Evolutionary conservation across 2,888 invertebrate genomes (phyloP), one percentile per base, ranked within the genome.

Genomic region (Pristionchus fissidentatus): DNA sequence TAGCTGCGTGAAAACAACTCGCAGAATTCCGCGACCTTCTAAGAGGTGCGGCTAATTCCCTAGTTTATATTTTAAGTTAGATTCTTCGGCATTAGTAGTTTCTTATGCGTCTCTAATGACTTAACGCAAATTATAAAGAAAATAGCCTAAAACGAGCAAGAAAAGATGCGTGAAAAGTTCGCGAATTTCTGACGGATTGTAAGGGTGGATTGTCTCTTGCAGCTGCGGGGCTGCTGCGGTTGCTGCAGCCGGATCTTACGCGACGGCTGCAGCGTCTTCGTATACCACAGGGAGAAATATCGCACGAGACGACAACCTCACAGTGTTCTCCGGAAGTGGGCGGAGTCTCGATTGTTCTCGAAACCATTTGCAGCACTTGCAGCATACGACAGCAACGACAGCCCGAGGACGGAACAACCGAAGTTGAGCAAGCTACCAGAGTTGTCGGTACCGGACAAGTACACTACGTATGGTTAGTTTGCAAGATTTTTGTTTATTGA

Each of bases 381-480:
- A 77, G 75, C 49, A 22, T 77, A 77, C 35, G 22, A 22, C 5
- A 22, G 22, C 35, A 49, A 77, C 32, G 75, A 77, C 49, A 77
- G 49, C 15, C 1, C 1, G 8, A 32, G 32, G 32, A 49, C 29
- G 32, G 49, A 49, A 8, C 7, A n/a, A 8, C 75, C 75, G n/a
- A 49, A 46, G 15, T 8, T 22, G 15, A 32, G 5, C 10, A 77
- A 77, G 1, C 35, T 77, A 5, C 75, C 75, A 0, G 49, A 77
- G 8, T 22, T 77, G 32, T 41, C 26, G 32, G 49, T 49, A 0
- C 75, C 75, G 15, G 32, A 7, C 49, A 77, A 46, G 7, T 49
- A 77, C 46, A 77, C 75, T 1, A 77, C 75, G 3, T 77, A 77
- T 19, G 75, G 75, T 77, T 70, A 32, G 2, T 66, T 35, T 66